A percentile compares a stretch with the other conserved stretches of the same genome.
Evolutionary conservation across 2,113 vertebrate genomes (phyloP).

Genomic region (Caracal caracal): DNA sequence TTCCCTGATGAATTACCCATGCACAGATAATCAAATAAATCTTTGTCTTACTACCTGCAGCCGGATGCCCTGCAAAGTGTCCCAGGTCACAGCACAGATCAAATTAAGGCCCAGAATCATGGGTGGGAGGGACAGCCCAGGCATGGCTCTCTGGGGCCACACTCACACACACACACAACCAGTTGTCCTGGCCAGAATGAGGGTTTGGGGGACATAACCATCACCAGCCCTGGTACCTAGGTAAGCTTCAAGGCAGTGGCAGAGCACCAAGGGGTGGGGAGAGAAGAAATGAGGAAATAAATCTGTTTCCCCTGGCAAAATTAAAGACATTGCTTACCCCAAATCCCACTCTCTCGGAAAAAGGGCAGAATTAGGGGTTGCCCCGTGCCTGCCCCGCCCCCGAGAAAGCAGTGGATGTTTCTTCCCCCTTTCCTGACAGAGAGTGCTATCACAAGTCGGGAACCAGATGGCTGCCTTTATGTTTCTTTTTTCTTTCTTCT

Average conservation of each 20-base stretch:
- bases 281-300: background rate
- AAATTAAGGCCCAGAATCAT: conserved; percentile 68
- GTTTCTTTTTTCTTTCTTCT: conserved; percentile 90
- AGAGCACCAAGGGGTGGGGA: background rate
- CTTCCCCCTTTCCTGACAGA: conserved; percentile 84
- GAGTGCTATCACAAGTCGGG: conserved; percentile 84
- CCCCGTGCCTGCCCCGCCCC: conserved; percentile 65
- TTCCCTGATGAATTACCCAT: conserved; percentile 70
- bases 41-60: conserved; percentile 60
- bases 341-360: conserved; percentile 70
- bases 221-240: background rate
- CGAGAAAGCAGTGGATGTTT: conserved; percentile 80
- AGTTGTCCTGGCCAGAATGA: background rate
- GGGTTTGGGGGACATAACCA: background rate
- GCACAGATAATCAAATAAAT: conserved; percentile 70
- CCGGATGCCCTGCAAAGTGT: conserved; percentile 59
- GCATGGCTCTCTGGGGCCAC: background rate
- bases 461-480: conserved; percentile 95
- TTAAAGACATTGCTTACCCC: background rate
- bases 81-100: conserved; percentile 67
- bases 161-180: fast-evolving
- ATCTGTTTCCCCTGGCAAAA: background rate
- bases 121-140: conserved; percentile 63
- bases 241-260: background rate
- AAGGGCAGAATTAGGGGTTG: conserved; percentile 76